Evolutionary conservation across 2,113 vertebrate genomes (phyloP), one percentile per base, ranked within the genome.

Genomic region (Syngnathus scovelli): DNA sequence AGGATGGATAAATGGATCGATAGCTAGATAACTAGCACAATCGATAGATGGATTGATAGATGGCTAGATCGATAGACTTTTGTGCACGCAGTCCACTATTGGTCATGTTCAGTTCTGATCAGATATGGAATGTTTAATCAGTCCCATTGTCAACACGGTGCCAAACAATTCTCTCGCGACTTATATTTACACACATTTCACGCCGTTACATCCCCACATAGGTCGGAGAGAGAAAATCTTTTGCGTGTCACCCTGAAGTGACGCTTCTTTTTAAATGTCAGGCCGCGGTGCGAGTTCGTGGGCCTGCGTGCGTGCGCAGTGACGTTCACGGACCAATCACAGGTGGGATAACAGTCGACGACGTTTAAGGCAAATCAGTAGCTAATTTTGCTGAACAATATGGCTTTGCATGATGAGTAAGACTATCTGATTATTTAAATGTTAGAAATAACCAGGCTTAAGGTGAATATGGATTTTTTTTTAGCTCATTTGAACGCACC

Each of bases 311-410:
- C 83, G 81, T 27, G 63, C 63, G 63, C 43, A 36, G 41, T 36
- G 79, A 69, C 55, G 77, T 38, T 1, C 46, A 41, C 66, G 39
- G 73, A 80, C 87, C 87, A 87, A 90, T 90, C 85, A 83, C 65
- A 77, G 84, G 79, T 83, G 80, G 62, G 74, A 75, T 74, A 78
- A 83, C 71, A 71, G 69, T 78, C 82, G 76, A 82, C 78, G 68
- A 61, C 69, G 80, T 82, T 70, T 67, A 39, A 41, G 77, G 69
- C 65, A 82, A 85, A 87, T 72, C 66, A 64, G 74, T 69, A 8
- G 43, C 27, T 52, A 37, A 65, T 65, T 37, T 48, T 21, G 10
- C 11, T 12, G 10, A 61, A 61, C 60, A 23, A 41, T 41, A 61
- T 43, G 60, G 19, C 59, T 21, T n/a, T n/a, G 18, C 37, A 7